Evolutionary conservation across 1,140 invertebrate genomes (phyloP), one percentile per base, ranked within the genome.

Genomic region (Vanessa tameamea): DNA sequence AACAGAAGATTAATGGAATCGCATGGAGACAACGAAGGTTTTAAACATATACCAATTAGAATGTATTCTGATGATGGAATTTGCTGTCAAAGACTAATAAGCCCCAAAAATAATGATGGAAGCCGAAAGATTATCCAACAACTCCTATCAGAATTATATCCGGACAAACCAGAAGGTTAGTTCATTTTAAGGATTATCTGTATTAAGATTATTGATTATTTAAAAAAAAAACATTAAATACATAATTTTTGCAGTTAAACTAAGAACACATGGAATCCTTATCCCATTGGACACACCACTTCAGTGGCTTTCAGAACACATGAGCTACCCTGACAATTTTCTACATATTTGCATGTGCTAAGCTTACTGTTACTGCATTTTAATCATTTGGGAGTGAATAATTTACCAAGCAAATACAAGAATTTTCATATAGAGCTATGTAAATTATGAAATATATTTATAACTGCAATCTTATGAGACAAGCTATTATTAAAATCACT

Each of bases 291-390:
- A 99, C 64, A 98, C 98, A n/a, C 98, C 98, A 6, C 83, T 99
- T 9, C 97, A 99, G 85, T 99, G 99, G 98, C 95, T 99, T 87
- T 98, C 98, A 15, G 98, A 99, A 93, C 98, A 99, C 92, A 94
- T 99, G 66, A 99, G 98, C 91, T 99, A 99, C 93, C 98, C 99
- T 4, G 99, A 99, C 90, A 99, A 99, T 93, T 99, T 99, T 93
- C 93, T 99, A 75, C 99, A 99, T 95, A 93, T 97, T 79, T 95
- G 95, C 82, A 82, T 97, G 55, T 91, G 89, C 78, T 76, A 68
- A 72, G 48, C 16, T 26, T 57, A 14, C 23, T 23, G 16, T 57
- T 51, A n/a, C n/a, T 14, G 9, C 11, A 37, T 23, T 43, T 61
- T n/a, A 14, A 61, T 61, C 57, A 61, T 57, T 5, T 15, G 14